A percentile compares a stretch with the other conserved stretches of the same genome.
Evolutionary conservation across 2,113 vertebrate genomes (phyloP).

Genomic region (Deroptyus accipitrinus): DNA sequence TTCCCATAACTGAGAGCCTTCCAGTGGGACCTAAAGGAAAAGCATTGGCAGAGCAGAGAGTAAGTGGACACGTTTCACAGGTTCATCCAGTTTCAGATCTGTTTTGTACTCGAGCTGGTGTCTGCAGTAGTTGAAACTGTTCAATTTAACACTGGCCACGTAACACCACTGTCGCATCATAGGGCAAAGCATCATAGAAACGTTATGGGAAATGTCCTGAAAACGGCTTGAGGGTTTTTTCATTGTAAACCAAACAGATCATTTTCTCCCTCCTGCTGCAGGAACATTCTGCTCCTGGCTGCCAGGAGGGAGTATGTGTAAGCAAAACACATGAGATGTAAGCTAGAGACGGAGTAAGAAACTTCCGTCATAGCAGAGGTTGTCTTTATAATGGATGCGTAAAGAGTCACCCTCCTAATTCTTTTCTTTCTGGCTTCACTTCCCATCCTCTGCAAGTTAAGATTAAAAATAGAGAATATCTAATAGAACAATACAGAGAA

Average conservation of each 20-base stretch:
- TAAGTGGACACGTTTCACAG: background rate
- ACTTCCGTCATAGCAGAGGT: background rate
- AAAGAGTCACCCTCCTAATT: background rate
- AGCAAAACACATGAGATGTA: background rate
- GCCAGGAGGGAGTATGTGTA: background rate
- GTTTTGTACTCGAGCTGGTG: background rate
- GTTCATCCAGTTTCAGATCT: background rate
- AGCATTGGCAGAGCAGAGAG: background rate
- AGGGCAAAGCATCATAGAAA: background rate
- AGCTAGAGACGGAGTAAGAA: background rate
- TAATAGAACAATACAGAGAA: background rate
- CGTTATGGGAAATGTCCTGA: background rate
- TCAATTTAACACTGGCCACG: too few relatives aligned
- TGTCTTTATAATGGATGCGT: background rate
- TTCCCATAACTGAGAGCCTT: constrained; percentile 81
- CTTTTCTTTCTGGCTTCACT: background rate
- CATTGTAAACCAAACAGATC: background rate
- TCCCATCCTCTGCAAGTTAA: background rate
- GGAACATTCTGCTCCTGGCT: background rate
- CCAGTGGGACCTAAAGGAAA: constrained; percentile 79
- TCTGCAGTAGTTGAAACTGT: background rate
- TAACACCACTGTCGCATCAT: background rate
- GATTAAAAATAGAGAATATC: background rate
- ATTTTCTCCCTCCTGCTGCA: background rate
- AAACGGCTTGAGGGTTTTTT: background rate